These are phyloP conservation scores for Pollimyrus isidori DNA, from an alignment of 2,113 vertebrate genomes.

Conservation along the genomic window DNA sequence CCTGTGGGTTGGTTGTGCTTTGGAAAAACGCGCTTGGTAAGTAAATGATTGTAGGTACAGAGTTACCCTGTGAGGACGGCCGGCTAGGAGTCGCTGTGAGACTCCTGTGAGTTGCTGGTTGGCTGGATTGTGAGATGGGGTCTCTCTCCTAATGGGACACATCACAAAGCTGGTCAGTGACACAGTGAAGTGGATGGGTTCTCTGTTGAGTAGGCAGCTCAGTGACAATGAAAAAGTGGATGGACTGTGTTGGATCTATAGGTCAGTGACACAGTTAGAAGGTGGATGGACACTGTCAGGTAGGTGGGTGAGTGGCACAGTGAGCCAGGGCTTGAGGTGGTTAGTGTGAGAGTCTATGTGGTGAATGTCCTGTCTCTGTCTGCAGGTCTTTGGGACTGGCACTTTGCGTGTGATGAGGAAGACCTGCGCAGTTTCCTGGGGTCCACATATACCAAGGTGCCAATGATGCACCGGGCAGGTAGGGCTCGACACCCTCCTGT, in stretches of 20 bases:
- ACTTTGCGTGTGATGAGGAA: constrained; percentile 37
- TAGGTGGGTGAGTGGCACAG: not conserved
- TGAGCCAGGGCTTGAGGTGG: not conserved
- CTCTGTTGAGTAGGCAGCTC: not conserved
- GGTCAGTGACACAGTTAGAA: not conserved
- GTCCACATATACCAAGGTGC: constrained; percentile 53
- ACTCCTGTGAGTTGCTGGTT: not conserved
- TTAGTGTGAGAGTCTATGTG: not conserved
- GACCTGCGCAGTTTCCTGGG: constrained; percentile 50
- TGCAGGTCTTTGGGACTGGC: constrained; percentile 51
- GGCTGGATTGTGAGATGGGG: not conserved
- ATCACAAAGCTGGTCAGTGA: not conserved
- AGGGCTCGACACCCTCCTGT: not conserved
- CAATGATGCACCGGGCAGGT: constrained; percentile 57
- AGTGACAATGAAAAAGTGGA: not conserved
- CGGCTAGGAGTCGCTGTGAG: not conserved
- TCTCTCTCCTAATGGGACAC: not conserved
- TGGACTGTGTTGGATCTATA: not conserved
- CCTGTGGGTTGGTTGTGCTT: not conserved
- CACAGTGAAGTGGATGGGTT: not conserved
- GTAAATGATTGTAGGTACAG: not conserved
- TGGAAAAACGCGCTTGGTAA: not conserved
- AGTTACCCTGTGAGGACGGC: not conserved
- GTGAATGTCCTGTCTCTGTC: not conserved
- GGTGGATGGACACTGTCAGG: not conserved